Evolutionary conservation across 2,113 vertebrate species (phyloP), one percentile per base, ranked within the genome.

Genomic region (Colinus virginianus): DNA sequence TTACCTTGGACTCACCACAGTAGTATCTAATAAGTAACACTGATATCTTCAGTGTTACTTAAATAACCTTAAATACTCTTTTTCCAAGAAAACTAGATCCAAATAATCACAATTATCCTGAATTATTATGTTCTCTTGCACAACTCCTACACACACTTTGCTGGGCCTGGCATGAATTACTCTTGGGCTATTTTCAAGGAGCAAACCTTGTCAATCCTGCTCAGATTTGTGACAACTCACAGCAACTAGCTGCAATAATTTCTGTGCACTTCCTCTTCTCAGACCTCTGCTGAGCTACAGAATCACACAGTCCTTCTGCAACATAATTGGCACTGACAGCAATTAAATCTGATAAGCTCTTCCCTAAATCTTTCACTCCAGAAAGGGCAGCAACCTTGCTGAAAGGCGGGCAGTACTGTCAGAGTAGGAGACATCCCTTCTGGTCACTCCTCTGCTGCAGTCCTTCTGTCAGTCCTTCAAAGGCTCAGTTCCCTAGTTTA

Each of bases 271-370:
- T 87, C 75, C 21, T 66, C 55, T 94, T 62, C 71, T 93, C 64
- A 71, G 11, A 5, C 34, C 22, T 78, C 64, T 93, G 46, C 40
- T 38, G n/a, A 84, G 38, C 25, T 71, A 16, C 17, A 45, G 42
- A 93, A 90, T 83, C 71, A 71, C 46, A 30, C 20, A 1, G 2
- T 59, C 42, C 66, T 74, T 79, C 55, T 38, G 43, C 34, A 75
- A n/a, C 5, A 11, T 32, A 36, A 22, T 87, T 91, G 61, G 64
- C 0, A 0, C 51, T 18, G 43, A 61, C 46, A 80, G 83, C 69
- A 91, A 80, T 88, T 90, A 88, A 64, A 67, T 71, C 20, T 30
- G 64, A 70, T 88, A 80, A 48, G 28, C 71, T 88, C 46, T 93
- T 83, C 51, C 79, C 93, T 66, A 71, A 86, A 64, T 56, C 23